Base-by-base conservation (phyloP, 2,888 invertebrate genomes). In the Cephus sareptanus region DNA sequence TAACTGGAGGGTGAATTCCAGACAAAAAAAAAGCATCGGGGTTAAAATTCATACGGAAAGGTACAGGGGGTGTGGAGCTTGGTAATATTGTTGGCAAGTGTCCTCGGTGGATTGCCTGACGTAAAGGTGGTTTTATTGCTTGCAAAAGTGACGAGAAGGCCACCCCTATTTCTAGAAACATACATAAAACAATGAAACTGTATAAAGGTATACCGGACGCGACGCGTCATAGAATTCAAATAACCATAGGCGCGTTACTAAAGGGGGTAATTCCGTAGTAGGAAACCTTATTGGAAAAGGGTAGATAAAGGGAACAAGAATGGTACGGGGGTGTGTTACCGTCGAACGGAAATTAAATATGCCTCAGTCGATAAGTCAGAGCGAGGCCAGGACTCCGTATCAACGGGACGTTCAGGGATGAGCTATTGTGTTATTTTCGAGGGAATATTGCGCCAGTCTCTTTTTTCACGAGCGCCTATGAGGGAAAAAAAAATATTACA, bases 331-430 rank as follows among this genome's bases (percentile, higher is more conserved):
- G 76, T 69, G 75, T 79, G 84, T 84, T 83, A 85, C 85, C 85
- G 87, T 88, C 86, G 88, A 90, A 88, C 91, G 91, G 91, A 91
- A 91, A 91, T 91, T 91, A 91, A 91, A 91, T 91, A 91, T 91
- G 91, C 90, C 90, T 90, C 88, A 89, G 89, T 90, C 90, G 91
- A 91, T 91, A 91, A 91, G 91, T 91, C 89, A 89, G 89, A 87
- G 80, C 73, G 75, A 76, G 81, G 84, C 83, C 86, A 84, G 86
- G 86, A 87, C 86, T 85, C 87, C 87, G 85, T 89, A 89, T 90
- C 89, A 89, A 89, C 88, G 85, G 33, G 71, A 56, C 73, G 73
- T 86, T 85, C 88, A 87, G 89, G 88, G 90, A 90, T 90, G 90
- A 90, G 89, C 90, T 90, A 90, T 90, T 90, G 90, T 90, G 87